phyloP scores from a whole-genome alignment of 1,140 invertebrate species.

The Carposina sasakii region DNA sequence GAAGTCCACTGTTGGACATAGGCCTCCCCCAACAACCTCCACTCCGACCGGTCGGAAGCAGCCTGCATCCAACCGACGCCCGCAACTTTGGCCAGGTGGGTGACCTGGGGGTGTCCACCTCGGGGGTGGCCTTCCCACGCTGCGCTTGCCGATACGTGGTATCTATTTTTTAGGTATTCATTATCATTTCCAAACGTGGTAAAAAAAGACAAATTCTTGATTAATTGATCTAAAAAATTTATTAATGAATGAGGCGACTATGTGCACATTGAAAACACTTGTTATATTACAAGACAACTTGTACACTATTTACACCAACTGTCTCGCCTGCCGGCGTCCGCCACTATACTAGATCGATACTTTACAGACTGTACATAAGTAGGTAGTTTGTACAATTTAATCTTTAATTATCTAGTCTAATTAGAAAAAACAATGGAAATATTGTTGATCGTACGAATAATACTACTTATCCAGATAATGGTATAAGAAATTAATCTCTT shows the following conservation, averaged over 20 bases:
- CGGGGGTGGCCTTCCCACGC: no score
- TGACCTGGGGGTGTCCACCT: no score
- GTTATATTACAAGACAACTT: constrained; percentile 62
- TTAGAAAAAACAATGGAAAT: constrained; percentile 69
- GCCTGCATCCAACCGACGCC: no score
- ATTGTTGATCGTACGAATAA: constrained; percentile 65
- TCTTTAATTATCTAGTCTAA: constrained; percentile 51
- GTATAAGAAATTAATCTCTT: constrained; percentile 67
- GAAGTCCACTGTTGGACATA: no score
- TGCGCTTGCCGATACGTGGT: no score
- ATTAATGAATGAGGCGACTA: constrained; percentile 71
- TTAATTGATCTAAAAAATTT: constrained; percentile 69
- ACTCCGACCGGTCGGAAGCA: no score
- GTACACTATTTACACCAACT: constrained; percentile 67
- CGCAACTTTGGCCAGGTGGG: no score
- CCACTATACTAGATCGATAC: background rate
- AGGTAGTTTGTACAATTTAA: constrained; percentile 69
- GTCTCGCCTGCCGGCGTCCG: constrained; percentile 23
- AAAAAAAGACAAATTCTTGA: constrained; percentile 37
- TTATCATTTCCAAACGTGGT: background rate
- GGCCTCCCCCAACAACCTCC: no score
- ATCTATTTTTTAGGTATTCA: no score
- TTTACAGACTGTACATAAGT: constrained; percentile 64
- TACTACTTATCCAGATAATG: constrained; percentile 67
- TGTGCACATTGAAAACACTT: constrained; percentile 71